A percentile compares a stretch with the other conserved stretches of the same genome.
phyloP scores from a whole-genome alignment of 2,113 vertebrate genomes.

The Cromileptes altivelis region DNA sequence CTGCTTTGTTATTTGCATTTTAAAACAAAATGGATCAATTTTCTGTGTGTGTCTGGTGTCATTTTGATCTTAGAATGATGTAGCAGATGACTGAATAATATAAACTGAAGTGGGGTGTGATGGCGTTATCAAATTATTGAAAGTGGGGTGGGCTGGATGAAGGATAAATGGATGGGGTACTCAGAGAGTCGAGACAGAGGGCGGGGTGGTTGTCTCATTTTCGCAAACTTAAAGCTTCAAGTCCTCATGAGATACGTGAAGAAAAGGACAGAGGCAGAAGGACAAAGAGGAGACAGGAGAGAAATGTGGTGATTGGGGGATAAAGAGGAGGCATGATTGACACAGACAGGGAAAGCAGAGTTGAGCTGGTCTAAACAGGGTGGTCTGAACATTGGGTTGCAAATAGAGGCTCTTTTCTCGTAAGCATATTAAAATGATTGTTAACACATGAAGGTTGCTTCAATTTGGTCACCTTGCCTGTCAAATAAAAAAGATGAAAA shows the following conservation, averaged over 20 bases:
- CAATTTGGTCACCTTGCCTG: background rate
- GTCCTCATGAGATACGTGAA: background rate
- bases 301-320: background rate
- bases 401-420: conserved; percentile 2
- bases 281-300: background rate
- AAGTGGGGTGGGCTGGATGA: background rate
- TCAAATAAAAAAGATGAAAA: background rate
- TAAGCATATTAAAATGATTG: background rate
- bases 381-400: background rate
- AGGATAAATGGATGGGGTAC: background rate
- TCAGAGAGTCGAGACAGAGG: background rate
- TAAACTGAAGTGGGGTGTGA: background rate
- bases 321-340: background rate
- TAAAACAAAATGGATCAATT: background rate
- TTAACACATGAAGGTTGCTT: background rate
- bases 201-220: background rate
- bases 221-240: conserved; percentile 13
- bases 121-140: conserved; percentile 2
- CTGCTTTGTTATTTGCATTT: conserved; percentile 21
- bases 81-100: conserved; percentile 13
- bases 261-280: conserved; percentile 5
- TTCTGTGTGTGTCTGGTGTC: background rate
- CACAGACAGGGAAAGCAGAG: background rate
- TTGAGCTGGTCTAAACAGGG: background rate
- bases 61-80: background rate